phyloP scores from a whole-genome alignment of 53 echinoderm and acorn worm species.

The Henricia sp. region DNA sequence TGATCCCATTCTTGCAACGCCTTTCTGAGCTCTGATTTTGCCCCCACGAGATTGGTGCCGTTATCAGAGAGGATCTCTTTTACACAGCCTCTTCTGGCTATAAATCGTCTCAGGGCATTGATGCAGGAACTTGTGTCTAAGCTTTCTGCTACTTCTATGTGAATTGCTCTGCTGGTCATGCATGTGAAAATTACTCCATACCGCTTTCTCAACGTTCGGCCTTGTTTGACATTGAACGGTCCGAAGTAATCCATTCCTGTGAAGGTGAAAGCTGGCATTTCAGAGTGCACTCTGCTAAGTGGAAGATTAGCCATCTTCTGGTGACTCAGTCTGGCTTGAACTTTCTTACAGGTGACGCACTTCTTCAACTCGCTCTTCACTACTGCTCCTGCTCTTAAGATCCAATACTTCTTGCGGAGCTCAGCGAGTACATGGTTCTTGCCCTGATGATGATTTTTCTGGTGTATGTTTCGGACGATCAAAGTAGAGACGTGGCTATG shows the following conservation, averaged over 20 bases:
- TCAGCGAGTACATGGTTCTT: conserved; percentile 60
- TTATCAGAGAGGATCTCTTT: conserved; percentile 48
- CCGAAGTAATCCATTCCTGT: conserved; percentile 69
- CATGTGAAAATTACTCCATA: conserved; percentile 73
- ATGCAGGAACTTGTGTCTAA: conserved; percentile 63
- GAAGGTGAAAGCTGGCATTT: conserved; percentile 61
- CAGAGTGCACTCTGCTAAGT: conserved; percentile 23
- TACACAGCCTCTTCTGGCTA: conserved; percentile 54
- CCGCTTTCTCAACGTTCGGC: conserved; percentile 40
- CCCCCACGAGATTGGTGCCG: conserved; percentile 66
- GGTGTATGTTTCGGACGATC: conserved; percentile 61
- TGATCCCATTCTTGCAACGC: conserved; percentile 49
- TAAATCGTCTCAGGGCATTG: conserved; percentile 53
- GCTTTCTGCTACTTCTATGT: conserved; percentile 55
- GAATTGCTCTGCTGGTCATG: conserved; percentile 43
- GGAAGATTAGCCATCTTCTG: conserved; percentile 81
- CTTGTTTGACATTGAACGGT: conserved; percentile 46
- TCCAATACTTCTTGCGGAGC: conserved; percentile 58
- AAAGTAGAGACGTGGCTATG: conserved; percentile 46
- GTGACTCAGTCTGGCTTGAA: not conserved
- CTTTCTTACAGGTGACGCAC: conserved; percentile 59
- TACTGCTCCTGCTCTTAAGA: conserved; percentile 19
- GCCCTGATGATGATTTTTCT: conserved; percentile 58
- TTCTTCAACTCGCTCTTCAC: conserved; percentile 1
- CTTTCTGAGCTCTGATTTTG: conserved; percentile 48